Percentiles rank a stretch among this genome's conserved stretches.
phyloP scores from a whole-genome alignment of 2,113 vertebrate genomes.

The Myodes glareolus region DNA sequence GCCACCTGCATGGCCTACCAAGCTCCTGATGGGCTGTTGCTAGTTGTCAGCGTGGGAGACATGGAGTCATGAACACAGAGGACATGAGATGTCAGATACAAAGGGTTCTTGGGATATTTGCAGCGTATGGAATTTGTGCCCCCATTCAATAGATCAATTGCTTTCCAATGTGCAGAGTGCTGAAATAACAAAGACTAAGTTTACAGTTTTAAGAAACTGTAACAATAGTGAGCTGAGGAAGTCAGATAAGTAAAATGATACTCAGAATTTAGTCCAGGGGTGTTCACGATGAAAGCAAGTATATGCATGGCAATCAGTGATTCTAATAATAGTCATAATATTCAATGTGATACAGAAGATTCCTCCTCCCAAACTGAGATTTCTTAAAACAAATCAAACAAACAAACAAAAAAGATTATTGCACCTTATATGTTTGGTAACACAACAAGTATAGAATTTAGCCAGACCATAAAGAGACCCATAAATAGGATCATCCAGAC shows the following conservation, averaged over 20 bases:
- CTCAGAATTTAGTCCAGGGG: not conserved
- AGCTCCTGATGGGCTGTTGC: not conserved
- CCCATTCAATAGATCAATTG: conserved; percentile 12
- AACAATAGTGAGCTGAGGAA: not conserved
- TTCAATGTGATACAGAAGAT: not conserved
- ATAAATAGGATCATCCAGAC: not conserved
- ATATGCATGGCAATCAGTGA: not conserved
- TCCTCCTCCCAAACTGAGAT: not conserved
- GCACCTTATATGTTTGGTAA: not conserved
- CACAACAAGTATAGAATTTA: not conserved
- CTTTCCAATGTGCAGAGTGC: not conserved
- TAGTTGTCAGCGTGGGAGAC: not conserved
- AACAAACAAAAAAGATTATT: not conserved
- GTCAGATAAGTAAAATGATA: not conserved
- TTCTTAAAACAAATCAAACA: too few relatives aligned
- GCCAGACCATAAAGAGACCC: not conserved
- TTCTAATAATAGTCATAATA: not conserved
- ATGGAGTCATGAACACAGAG: not conserved
- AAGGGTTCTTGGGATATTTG: not conserved
- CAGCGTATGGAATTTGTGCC: not conserved
- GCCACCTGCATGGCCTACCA: not conserved
- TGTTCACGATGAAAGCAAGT: not conserved
- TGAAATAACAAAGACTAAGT: conserved; percentile 1
- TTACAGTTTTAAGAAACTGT: conserved; percentile 4
- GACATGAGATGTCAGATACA: not conserved